Evolutionary conservation across 2,113 vertebrate genomes (phyloP).

Genomic region (Ondatra zibethicus): DNA sequence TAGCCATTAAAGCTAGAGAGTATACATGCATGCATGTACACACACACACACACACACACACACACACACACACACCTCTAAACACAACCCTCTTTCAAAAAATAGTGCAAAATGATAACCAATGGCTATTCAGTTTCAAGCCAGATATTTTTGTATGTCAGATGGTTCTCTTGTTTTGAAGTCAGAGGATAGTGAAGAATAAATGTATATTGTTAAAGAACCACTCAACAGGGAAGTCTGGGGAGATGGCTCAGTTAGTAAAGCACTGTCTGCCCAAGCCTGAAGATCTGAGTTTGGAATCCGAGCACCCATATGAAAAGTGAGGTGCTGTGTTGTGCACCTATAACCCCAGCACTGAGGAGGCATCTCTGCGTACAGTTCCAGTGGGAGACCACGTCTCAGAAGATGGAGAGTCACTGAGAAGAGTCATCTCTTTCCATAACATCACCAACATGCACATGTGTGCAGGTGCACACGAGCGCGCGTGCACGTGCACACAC

Average conservation of each 20-base stretch:
- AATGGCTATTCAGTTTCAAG: conserved; percentile 61
- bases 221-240: neutral
- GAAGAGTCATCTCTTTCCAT: neutral
- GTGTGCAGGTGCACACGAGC: no score
- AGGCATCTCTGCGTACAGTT: neutral
- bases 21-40: neutral
- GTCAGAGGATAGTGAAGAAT: conserved; percentile 9
- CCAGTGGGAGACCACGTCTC: neutral
- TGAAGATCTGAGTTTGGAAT: neutral
- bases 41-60: neutral
- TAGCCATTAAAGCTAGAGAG: conserved; percentile 46
- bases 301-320: neutral
- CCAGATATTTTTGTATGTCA: neutral
- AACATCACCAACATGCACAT: neutral
- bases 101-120: conserved; percentile 45
- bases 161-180: conserved; percentile 26
- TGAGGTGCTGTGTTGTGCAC: neutral
- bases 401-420: neutral
- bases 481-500: no score
- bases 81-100: conserved; percentile 70
- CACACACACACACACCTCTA: neutral
- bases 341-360: neutral
- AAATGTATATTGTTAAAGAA: neutral
- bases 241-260: neutral
- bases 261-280: neutral